A percentile compares a stretch with the other conserved stretches of the same genome.
These are phyloP conservation scores for Amaurobius ferox DNA, from an alignment of 2,888 invertebrate genomes.

Conservation along the genomic window DNA sequence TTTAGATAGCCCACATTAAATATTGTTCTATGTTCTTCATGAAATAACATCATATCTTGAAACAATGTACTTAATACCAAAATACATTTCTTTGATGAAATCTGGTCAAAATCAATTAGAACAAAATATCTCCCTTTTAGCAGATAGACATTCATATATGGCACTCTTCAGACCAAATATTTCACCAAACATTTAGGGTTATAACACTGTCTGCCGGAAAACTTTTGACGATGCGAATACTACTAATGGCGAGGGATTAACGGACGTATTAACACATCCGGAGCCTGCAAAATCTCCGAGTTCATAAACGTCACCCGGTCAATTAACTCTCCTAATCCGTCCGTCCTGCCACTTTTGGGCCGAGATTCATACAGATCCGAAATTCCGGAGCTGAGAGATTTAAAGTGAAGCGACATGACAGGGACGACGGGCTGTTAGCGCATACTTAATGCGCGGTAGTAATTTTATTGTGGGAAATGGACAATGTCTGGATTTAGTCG, in stretches of 20 bases:
- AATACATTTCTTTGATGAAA: too few species aligned
- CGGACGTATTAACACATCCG: slow-evolving; percentile 49
- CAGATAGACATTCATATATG: too few species aligned
- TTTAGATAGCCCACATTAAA: too few species aligned
- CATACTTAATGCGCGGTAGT: background rate
- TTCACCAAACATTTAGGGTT: background rate
- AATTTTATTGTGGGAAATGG: background rate
- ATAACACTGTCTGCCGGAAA: background rate
- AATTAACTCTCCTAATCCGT: slow-evolving; percentile 60
- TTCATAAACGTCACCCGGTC: slow-evolving; percentile 66
- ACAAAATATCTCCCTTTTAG: too few species aligned
- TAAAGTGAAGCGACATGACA: background rate
- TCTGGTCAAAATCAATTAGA: too few species aligned
- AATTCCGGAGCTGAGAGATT: background rate
- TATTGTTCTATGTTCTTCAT: too few species aligned
- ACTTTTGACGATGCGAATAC: slow-evolving; percentile 8
- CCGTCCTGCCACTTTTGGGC: slow-evolving; percentile 37
- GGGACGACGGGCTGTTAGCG: background rate
- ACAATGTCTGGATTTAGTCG: too few species aligned
- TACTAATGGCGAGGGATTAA: slow-evolving; percentile 60
- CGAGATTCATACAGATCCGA: background rate
- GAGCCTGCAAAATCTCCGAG: slow-evolving; percentile 46
- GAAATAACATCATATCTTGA: too few species aligned
- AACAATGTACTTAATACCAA: too few species aligned
- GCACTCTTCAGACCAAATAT: too few species aligned